Percentiles rank a stretch among this genome's conserved stretches.
These are phyloP conservation scores for Sula dactylatra DNA, from an alignment of 2,113 vertebrate genomes.

Conservation along the genomic window DNA sequence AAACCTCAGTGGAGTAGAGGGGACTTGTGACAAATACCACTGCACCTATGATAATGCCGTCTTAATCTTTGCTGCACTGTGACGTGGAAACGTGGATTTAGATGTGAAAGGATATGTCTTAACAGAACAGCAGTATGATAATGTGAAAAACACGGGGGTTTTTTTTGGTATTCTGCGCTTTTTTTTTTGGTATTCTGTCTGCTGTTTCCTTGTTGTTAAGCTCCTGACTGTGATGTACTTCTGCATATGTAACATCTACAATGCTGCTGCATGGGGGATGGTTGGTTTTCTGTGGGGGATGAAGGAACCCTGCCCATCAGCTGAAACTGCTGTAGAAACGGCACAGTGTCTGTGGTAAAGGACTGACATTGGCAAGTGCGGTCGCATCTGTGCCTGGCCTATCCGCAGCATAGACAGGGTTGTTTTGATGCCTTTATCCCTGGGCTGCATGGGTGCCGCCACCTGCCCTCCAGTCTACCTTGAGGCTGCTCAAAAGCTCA, in stretches of 20 bases:
- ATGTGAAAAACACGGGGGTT: too few species aligned
- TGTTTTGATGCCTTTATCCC: neutral
- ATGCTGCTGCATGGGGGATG: neutral
- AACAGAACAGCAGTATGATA: neutral
- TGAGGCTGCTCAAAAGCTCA: neutral
- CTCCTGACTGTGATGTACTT: neutral
- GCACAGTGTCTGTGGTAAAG: neutral
- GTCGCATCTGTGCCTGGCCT: neutral
- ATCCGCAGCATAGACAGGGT: rapidly evolving
- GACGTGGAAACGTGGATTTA: neutral
- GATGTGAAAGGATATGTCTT: neutral
- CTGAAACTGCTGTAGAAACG: neutral
- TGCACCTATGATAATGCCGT: neutral
- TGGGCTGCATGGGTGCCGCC: neutral
- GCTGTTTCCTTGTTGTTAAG: neutral
- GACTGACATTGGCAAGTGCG: rapidly evolving
- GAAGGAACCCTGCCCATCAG: neutral
- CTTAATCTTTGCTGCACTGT: neutral
- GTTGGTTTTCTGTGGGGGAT: neutral
- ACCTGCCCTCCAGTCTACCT: neutral
- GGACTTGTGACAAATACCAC: neutral
- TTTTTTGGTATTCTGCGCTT: neutral
- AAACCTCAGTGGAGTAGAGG: neutral
- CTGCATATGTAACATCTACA: neutral
- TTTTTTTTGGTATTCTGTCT: neutral